Evolutionary conservation across 2,888 invertebrate genomes (phyloP).

Genomic region (Pyrrhia umbra): DNA sequence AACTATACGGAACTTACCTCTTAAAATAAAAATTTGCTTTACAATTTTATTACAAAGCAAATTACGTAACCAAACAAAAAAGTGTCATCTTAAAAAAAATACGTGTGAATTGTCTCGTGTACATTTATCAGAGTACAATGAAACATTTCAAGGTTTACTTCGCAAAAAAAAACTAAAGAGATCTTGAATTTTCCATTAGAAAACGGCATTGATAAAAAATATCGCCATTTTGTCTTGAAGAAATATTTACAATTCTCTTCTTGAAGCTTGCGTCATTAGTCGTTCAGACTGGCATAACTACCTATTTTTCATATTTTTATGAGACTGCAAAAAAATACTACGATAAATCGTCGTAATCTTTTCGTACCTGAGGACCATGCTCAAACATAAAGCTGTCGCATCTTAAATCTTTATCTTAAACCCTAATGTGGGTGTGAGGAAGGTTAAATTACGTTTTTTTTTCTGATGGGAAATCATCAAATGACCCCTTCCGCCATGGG

Average conservation of each 20-base stretch:
- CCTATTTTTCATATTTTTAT: not conserved
- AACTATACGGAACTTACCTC: slow-evolving; percentile 15
- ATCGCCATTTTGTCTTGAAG: not conserved
- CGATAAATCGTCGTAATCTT: too few species aligned
- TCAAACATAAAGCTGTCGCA: too few species aligned
- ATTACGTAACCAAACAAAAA: slow-evolving; percentile 29
- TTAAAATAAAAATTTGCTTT: not conserved
- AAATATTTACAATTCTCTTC: not conserved
- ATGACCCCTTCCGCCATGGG: too few species aligned
- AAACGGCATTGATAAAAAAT: slow-evolving; percentile 1
- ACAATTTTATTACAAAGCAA: not conserved
- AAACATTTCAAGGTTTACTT: slow-evolving; percentile 18
- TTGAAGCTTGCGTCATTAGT: not conserved
- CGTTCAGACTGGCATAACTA: not conserved
- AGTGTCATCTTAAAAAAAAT: slow-evolving; percentile 21
- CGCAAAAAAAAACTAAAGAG: slow-evolving; percentile 1
- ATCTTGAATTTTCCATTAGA: not conserved
- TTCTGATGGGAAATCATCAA: too few species aligned
- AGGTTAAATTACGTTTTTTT: too few species aligned
- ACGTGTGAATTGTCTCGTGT: slow-evolving; percentile 5
- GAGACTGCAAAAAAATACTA: too few species aligned
- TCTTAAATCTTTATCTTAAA: too few species aligned
- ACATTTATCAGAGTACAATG: slow-evolving; percentile 25
- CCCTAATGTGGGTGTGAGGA: too few species aligned
- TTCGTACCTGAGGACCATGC: too few species aligned